phyloP scores from a whole-genome alignment of 1,140 invertebrate genomes.

The Berghia stephanieae region DNA sequence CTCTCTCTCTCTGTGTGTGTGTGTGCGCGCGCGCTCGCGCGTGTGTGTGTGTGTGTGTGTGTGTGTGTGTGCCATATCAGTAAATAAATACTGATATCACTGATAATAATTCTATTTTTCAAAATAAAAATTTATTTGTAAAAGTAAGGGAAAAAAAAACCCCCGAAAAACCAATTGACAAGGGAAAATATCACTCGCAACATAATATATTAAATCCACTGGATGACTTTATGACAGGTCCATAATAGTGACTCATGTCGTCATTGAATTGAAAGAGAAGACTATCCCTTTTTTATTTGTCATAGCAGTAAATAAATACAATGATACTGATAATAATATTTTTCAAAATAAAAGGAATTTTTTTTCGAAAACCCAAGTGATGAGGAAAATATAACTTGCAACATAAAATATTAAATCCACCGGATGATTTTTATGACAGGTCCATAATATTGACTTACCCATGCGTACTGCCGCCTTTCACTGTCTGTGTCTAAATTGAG shows the following conservation, averaged over 20 bases:
- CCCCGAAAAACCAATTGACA: background rate
- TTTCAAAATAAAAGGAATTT: background rate
- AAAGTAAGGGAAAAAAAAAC: background rate
- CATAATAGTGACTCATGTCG: too few relatives aligned
- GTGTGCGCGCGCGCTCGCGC: background rate
- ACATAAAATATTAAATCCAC: background rate
- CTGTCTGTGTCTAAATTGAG: conserved; percentile 54
- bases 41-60: background rate
- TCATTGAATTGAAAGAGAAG: background rate
- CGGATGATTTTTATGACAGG: background rate
- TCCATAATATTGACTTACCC: conserved; percentile 37
- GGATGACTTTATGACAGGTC: too few relatives aligned
- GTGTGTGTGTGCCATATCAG: background rate
- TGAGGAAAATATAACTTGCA: background rate
- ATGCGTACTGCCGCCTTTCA: conserved; percentile 49
- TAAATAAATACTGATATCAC: background rate
- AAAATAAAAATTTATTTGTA: background rate
- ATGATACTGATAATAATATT: background rate
- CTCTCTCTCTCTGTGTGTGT: background rate
- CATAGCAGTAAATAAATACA: background rate
- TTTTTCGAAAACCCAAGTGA: background rate
- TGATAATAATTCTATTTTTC: background rate
- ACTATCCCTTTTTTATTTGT: background rate
- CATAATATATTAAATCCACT: too few relatives aligned
- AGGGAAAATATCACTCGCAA: background rate